Base-by-base conservation (phyloP, 2,113 vertebrate species). In the Willisornis vidua region DNA sequence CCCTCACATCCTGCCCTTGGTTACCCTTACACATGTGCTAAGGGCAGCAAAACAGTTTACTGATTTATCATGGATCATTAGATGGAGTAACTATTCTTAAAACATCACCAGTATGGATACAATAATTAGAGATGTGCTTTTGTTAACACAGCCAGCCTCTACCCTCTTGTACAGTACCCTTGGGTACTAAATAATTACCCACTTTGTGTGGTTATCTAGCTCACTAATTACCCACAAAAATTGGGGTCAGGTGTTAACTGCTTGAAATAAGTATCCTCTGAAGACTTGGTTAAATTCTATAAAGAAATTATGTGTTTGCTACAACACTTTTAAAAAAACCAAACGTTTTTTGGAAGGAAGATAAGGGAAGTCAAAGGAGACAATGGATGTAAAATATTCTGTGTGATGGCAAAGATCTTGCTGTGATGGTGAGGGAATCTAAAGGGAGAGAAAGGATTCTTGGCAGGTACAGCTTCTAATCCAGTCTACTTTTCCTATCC, bases 201-300 rank as follows among this genome's bases (percentile, higher is more conserved):
- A 98, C 96, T 98, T 98, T 98, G 98, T 98, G 97, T 98, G 98
- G 98, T 98, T 98, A 98, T 98, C 98, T 97, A 98, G 98, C 97
- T 98, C 98, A 98, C 98, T 98, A 98, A 98, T 98, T 98, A 98
- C 98, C 98, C 98, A 98, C 98, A 98, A 98, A 98, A 98, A 98
- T 98, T 98, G 98, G 98, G 98, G 98, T 98, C 98, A 98, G 98
- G 98, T 98, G 98, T 98, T 98, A 98, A 98, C 98, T 97, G 98
- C 98, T 97, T 95, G 97, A 98, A 98, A 98, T 98, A 98, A 98
- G 98, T 97, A 98, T 98, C 97, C 98, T 98, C 98, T 88, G 91
- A 98, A 98, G 98, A 95, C 90, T 95, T 85, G 59, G 35, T 89
- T 95, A 93, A 96, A 97, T 95, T 96, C 96, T 97, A 35, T 90